These are phyloP conservation scores for Sebastes reedi DNA, from an alignment of 2,797 vertebrate species.

Conservation along the genomic window DNA sequence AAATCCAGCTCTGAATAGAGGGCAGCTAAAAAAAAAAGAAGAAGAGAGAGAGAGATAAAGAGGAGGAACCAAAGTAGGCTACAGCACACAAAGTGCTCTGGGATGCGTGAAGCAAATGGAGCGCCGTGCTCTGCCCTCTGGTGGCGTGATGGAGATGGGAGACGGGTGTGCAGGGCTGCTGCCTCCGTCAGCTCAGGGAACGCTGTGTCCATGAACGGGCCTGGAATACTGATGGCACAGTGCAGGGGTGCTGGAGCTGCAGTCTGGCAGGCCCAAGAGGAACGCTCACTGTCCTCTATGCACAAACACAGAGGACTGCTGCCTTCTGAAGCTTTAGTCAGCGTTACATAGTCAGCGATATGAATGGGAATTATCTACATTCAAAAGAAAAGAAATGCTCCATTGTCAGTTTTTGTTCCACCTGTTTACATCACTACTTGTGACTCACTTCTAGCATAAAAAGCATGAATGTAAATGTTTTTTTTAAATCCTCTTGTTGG, in stretches of 20 bases:
- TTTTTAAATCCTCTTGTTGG: neutral
- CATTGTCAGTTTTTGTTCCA: neutral
- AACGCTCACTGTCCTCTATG: slow-evolving; percentile 21
- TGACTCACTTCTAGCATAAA: neutral
- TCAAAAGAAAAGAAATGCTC: neutral
- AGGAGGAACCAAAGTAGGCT: slow-evolving; percentile 49
- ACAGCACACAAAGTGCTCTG: slow-evolving; percentile 56
- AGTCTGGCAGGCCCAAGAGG: slow-evolving; percentile 51
- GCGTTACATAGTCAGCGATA: fast-evolving
- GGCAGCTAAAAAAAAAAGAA: neutral
- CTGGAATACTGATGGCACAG: slow-evolving; percentile 82
- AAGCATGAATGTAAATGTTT: neutral
- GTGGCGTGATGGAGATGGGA: slow-evolving; percentile 43
- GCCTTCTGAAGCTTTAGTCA: neutral
- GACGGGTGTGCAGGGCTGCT: neutral
- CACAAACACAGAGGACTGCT: slow-evolving; percentile 7
- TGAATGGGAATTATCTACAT: neutral
- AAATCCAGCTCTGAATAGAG: slow-evolving; percentile 43
- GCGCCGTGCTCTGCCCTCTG: slow-evolving; percentile 65
- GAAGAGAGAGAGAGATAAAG: slow-evolving; percentile 19
- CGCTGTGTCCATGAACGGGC: slow-evolving; percentile 77
- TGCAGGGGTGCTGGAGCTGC: slow-evolving; percentile 78
- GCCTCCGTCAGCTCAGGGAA: slow-evolving; percentile 60
- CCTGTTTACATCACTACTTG: neutral
- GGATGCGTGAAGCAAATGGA: slow-evolving; percentile 42